Base-by-base conservation (phyloP, 2,888 invertebrate genomes). In the Abrostola tripartita region DNA sequence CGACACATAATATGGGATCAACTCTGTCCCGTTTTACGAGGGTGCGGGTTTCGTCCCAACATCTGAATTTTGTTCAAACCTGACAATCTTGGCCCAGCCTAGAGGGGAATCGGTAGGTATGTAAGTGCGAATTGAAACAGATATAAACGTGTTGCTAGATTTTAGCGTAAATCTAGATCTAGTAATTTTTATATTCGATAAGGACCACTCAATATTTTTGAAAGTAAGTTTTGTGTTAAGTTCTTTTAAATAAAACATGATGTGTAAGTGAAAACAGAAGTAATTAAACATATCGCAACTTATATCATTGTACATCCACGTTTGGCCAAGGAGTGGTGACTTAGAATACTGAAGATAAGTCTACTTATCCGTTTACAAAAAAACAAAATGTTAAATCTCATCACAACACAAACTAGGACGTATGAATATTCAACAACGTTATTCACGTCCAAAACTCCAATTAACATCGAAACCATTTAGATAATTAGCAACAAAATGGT, bases 1-100 rank as follows among this genome's bases (percentile, higher is more conserved):
- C 63, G 59, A 74, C 79, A 82, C 80, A 79, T 82, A 81, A 80
- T 68, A 73, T 50, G 74, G 80, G 84, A 80, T 84, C 80, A 81
- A 67, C 71, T 38, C 50, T 41, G 65, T 57, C 60, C 65, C 63
- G 49, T 61, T 65, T 74, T 71, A 72, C 72, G 78, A 72, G 74
- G 79, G 79, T 79, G 60, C 55, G 42, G 38, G 60, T 57, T 47
- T 57, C 14, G 35, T 61, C 52, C 50, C 54, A 42, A 54, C 57
- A 63, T 68, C 51, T 37, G 66, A 78, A 68, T 68, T 80, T 71
- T 71, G 63, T 51, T 41, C 36, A 61, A 74, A 78, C 61, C 75
- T 69, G 59, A 62, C 52, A 52, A 44, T 64, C 50, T 64, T 37
- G 37, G 12, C 12, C 49, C 36, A 7, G 37, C 7, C 1, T 37